These are phyloP conservation scores for Oncorhynchus clarkii DNA, from an alignment of 2,113 vertebrate genomes.

Conservation along the genomic window DNA sequence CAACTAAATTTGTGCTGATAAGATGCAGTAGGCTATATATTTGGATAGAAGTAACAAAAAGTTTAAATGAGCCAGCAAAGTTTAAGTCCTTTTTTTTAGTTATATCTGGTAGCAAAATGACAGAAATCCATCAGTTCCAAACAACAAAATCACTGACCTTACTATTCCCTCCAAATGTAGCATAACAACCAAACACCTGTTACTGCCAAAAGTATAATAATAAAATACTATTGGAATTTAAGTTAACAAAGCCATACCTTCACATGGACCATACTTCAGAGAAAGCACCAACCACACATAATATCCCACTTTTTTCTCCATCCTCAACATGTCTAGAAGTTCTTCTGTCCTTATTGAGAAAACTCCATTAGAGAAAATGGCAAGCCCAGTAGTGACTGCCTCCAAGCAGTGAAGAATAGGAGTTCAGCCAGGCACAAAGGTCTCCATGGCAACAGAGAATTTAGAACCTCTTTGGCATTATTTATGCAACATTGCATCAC, in stretches of 20 bases:
- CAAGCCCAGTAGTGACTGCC: constrained; percentile 62
- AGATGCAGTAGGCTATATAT: background rate
- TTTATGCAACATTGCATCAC: constrained; percentile 89
- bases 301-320: constrained; percentile 33
- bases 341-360: constrained; percentile 46
- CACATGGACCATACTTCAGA: constrained; percentile 69
- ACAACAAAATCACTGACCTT: constrained; percentile 49
- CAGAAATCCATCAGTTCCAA: background rate
- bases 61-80: background rate
- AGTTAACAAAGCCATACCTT: constrained; percentile 62
- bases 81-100: background rate
- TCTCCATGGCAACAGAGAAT: constrained; percentile 90
- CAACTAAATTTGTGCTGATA: background rate
- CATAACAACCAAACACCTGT: constrained; percentile 65
- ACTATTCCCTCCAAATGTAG: constrained; percentile 55
- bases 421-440: constrained; percentile 92
- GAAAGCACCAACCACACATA: constrained; percentile 2
- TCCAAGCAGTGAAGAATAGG: constrained; percentile 62
- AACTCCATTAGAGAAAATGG: constrained; percentile 44
- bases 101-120: background rate
- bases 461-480: constrained; percentile 84
- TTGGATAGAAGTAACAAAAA: background rate
- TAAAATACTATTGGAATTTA: constrained; percentile 13
- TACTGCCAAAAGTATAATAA: constrained; percentile 43
- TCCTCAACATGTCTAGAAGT: constrained; percentile 36